Evolutionary conservation across 2,797 vertebrate genomes (phyloP).

Genomic region (Euthynnus affinis): DNA sequence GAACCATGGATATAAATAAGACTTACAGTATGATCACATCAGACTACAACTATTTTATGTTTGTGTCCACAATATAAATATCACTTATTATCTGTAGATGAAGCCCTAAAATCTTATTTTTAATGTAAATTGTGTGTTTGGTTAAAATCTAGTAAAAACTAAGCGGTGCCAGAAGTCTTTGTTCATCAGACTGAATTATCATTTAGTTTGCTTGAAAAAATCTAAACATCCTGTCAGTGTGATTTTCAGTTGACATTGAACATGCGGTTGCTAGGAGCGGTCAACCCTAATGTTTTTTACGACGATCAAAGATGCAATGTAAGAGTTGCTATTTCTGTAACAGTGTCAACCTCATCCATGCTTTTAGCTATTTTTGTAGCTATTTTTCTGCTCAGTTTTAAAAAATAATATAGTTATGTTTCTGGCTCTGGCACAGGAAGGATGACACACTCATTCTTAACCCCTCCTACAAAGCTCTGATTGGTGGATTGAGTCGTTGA

Average conservation of each 20-base stretch:
- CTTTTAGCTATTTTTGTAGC: neutral
- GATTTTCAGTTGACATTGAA: no score
- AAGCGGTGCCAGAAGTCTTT: no score
- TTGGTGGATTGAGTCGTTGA: neutral
- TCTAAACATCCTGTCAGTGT: no score
- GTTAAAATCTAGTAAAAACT: neutral
- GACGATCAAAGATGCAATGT: no score
- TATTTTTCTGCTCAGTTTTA: neutral
- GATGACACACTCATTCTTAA: neutral
- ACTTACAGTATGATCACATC: neutral
- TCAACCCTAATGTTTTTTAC: no score
- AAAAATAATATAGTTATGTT: no score
- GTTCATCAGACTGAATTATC: no score
- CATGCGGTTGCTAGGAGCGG: no score
- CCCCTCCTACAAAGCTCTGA: neutral
- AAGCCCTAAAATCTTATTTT: neutral
- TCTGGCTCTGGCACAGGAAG: no score
- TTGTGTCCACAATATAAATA: neutral
- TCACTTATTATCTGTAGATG: neutral
- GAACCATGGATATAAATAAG: neutral
- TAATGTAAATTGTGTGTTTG: neutral
- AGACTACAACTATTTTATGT: neutral
- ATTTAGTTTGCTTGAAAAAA: no score
- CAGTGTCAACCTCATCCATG: neutral
- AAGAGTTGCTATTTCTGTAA: no score